These are phyloP conservation scores for Rhagoletis zephyria DNA, from an alignment of 1,140 invertebrate genomes.

Conservation along the genomic window DNA sequence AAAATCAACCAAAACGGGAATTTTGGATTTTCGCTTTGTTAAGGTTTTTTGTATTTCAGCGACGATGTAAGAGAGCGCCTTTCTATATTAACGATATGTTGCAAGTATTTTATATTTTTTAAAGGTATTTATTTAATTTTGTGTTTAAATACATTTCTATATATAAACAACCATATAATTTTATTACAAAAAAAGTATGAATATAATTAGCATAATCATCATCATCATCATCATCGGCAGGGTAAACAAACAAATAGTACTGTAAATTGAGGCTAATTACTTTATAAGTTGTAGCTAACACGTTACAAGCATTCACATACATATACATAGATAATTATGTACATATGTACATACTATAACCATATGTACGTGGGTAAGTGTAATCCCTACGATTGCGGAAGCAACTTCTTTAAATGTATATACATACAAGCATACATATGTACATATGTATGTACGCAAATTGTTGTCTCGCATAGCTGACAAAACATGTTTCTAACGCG, in stretches of 20 bases:
- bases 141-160: too few species aligned
- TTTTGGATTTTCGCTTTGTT: too few species aligned
- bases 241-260: slow-evolving; percentile 1
- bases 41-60: too few species aligned
- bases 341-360: background rate
- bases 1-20: too few species aligned
- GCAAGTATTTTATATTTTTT: too few species aligned
- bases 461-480: background rate
- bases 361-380: background rate
- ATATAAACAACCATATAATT: too few species aligned
- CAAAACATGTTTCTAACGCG: slow-evolving; percentile 14
- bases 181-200: background rate
- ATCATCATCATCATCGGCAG: slow-evolving; percentile 8
- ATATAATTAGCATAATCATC: background rate
- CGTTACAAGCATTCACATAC: background rate
- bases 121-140: too few species aligned
- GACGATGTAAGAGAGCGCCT: too few species aligned
- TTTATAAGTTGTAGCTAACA: slow-evolving; percentile 16
- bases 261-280: slow-evolving; percentile 49
- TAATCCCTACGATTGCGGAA: background rate
- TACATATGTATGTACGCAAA: background rate
- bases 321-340: background rate
- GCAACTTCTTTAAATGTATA: background rate
- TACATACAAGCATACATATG: background rate
- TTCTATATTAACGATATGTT: too few species aligned